Evolutionary conservation across 2,113 vertebrate species (phyloP), one percentile per base, ranked within the genome.

Genomic region (Bolborhynchus lineola): DNA sequence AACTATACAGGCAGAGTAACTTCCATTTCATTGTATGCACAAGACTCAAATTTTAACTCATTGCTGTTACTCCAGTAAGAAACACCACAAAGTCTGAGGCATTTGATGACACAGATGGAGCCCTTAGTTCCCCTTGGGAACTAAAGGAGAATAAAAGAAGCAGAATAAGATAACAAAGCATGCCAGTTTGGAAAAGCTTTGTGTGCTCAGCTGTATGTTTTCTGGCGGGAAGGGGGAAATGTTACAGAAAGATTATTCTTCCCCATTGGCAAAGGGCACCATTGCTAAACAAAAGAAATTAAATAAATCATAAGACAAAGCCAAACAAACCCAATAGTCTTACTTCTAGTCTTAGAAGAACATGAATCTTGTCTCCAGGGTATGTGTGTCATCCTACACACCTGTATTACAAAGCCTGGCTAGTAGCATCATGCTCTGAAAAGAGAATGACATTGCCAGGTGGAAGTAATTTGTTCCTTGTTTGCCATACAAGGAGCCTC

Each of bases 291-390:
- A 90, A 62, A 88, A 92, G 21, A 81, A 92, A 88, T 47, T 2
- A 94, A 92, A 92, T 88, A 88, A 90, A 94, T 88, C 53, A 59
- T 50, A 95, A 82, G 50, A 76, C 33, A 75, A 92, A 91, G 35
- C 35, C 31, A 75, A 75, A 84, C 35, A 94, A 92, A 72, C 37
- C 41, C 37, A 79, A 47, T 6, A 81, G 24, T 47, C 25, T 87
- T 81, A 71, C 62, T 95, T 78, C 76, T 68, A 88, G 75, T 64
- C 65, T 93, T 76, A 91, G 82, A 86, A 89, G 88, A 88, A 70
- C 39, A 75, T 1, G 29, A 85, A 93, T 93, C 55, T 24, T 96
- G 26, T 92, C 92, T 92, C 52, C 60, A 83, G 87, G 90, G 88
- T 81, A 90, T 87, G 49, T 69, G 29, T 88, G 90, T 96, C 92